phyloP scores from a whole-genome alignment of 2,888 invertebrate species.

The Cinara cedri region DNA sequence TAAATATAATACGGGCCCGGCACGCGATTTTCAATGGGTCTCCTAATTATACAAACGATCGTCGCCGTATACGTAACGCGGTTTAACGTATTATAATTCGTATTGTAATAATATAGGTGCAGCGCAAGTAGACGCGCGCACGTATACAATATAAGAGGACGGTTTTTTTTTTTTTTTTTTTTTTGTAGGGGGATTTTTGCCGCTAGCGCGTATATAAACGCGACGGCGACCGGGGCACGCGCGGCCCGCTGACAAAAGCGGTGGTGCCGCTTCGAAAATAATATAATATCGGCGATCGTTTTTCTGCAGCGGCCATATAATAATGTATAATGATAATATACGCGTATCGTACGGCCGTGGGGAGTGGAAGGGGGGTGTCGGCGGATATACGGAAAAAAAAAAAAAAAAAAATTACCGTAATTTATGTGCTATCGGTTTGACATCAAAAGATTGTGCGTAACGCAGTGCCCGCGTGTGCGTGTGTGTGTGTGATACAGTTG shows the following conservation, averaged over 20 bases:
- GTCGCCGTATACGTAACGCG: conserved; percentile 14
- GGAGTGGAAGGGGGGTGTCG: background rate
- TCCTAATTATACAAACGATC: conserved; percentile 43
- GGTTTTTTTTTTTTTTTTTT: too few species aligned
- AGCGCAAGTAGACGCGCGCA: background rate
- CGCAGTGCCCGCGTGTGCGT: background rate
- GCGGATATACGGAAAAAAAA: background rate
- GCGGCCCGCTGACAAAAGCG: conserved; percentile 36
- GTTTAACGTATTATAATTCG: background rate
- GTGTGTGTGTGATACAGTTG: conserved; percentile 44
- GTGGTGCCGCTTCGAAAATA: background rate
- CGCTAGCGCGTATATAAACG: too few species aligned
- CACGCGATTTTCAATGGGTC: conserved; percentile 20
- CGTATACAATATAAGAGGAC: too few species aligned
- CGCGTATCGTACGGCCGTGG: too few species aligned
- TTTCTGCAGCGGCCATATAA: too few species aligned
- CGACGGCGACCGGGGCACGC: background rate
- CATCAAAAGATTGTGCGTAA: conserved; percentile 47
- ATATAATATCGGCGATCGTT: background rate
- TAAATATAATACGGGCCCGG: background rate
- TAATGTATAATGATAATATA: too few species aligned
- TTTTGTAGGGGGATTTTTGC: too few species aligned
- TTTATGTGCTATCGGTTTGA: conserved; percentile 57
- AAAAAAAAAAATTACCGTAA: conserved; percentile 44
- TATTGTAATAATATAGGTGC: background rate